These are phyloP conservation scores for Noctuana brunneofusca DNA, from an alignment of 2,888 invertebrate species.

Conservation along the genomic window DNA sequence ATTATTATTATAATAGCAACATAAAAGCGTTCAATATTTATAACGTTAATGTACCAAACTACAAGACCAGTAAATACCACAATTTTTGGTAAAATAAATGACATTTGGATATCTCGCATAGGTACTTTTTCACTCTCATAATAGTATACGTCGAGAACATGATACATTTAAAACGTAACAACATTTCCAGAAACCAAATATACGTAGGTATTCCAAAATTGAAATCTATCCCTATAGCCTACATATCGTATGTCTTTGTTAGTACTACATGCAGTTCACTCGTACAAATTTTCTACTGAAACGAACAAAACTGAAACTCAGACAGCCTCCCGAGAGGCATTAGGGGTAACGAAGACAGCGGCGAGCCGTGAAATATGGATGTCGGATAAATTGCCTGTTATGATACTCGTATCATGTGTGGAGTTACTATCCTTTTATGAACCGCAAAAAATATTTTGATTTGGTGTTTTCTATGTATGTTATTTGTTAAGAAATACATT, in stretches of 20 bases:
- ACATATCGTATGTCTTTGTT: not conserved
- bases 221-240: not conserved
- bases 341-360: constrained; percentile 26
- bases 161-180: no score
- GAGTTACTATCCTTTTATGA: constrained; percentile 9
- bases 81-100: no score
- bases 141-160: no score
- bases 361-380: constrained; percentile 27
- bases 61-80: no score
- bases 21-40: no score
- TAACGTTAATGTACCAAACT: no score
- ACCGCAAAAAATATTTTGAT: constrained; percentile 9
- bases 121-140: no score
- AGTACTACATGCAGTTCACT: not conserved
- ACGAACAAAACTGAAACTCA: constrained; percentile 26
- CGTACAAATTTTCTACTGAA: constrained; percentile 1
- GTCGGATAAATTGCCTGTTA: constrained; percentile 27
- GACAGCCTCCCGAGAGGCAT: constrained; percentile 22
- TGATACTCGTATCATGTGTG: constrained; percentile 18
- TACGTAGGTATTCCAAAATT: no score
- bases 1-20: no score
- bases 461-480: not conserved
- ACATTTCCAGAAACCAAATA: no score
- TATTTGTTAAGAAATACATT: not conserved
- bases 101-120: no score